phyloP scores from a whole-genome alignment of 2,888 invertebrate genomes.

The Petrolisthes manimaculis region DNA sequence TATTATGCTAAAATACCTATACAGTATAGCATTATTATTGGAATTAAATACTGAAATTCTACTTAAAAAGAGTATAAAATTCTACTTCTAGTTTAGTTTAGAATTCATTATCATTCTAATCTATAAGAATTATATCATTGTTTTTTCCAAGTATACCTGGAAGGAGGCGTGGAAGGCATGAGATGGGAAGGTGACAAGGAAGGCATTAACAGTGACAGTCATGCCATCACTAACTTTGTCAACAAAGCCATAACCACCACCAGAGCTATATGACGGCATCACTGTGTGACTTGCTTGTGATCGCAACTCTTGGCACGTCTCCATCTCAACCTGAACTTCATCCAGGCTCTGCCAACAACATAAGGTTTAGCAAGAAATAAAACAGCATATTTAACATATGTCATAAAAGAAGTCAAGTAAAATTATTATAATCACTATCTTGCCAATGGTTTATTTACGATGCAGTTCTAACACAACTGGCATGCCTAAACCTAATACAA shows the following conservation, averaged over 20 bases:
- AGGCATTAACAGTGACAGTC: conserved; percentile 93
- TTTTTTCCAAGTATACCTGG: conserved; percentile 77
- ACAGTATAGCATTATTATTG: no score
- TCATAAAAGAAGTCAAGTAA: no score
- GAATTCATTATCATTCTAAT: no score
- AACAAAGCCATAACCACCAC: conserved; percentile 83
- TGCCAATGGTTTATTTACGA: no score
- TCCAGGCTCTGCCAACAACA: conserved; percentile 80
- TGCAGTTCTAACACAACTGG: no score
- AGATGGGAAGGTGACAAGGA: conserved; percentile 92
- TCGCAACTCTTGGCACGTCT: conserved; percentile 90
- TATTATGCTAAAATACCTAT: no score
- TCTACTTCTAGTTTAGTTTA: no score
- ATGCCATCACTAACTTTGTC: conserved; percentile 98
- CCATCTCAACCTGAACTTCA: conserved; percentile 92
- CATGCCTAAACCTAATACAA: no score
- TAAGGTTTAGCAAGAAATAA: background rate
- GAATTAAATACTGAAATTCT: no score
- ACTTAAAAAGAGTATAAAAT: no score
- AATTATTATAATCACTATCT: no score
- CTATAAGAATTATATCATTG: background rate
- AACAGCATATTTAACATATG: no score
- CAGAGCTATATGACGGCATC: conserved; percentile 72
- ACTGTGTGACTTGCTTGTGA: conserved; percentile 67
- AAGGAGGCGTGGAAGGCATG: conserved; percentile 95